phyloP scores from a whole-genome alignment of 2,797 vertebrate genomes.

The Melanotaenia maccullochi region DNA sequence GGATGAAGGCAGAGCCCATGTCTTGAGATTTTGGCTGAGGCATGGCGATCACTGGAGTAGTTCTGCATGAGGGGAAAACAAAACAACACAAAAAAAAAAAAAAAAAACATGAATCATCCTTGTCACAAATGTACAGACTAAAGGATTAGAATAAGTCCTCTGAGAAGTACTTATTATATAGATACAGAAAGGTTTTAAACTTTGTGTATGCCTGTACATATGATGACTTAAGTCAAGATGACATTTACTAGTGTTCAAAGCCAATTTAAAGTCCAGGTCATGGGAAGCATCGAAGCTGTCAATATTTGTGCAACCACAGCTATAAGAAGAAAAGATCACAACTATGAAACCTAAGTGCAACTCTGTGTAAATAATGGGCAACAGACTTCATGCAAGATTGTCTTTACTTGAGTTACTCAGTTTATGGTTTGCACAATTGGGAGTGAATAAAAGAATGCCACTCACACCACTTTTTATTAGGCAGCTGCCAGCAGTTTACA shows the following conservation, averaged over 20 bases:
- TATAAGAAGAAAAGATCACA: neutral
- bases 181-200: neutral
- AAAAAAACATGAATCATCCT: neutral
- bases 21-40: constrained; percentile 83
- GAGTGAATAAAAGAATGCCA: neutral
- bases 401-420: constrained; percentile 14
- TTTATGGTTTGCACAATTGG: constrained; percentile 19
- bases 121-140: neutral
- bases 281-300: neutral
- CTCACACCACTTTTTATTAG: neutral
- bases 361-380: neutral
- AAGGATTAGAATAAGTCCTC: too few relatives aligned
- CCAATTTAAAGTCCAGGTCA: too few relatives aligned
- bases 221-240: too few relatives aligned
- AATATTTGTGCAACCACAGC: neutral
- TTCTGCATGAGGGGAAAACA: constrained; percentile 53
- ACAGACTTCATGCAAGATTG: constrained; percentile 20
- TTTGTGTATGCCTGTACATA: neutral
- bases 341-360: constrained; percentile 1
- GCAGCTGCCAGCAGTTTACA: neutral
- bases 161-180: too few relatives aligned
- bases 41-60: constrained; percentile 77
- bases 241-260: too few relatives aligned
- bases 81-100: neutral
- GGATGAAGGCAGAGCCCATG: constrained; percentile 93